Base-by-base conservation (phyloP, 2,113 vertebrate genomes). In the Microcebus murinus region DNA sequence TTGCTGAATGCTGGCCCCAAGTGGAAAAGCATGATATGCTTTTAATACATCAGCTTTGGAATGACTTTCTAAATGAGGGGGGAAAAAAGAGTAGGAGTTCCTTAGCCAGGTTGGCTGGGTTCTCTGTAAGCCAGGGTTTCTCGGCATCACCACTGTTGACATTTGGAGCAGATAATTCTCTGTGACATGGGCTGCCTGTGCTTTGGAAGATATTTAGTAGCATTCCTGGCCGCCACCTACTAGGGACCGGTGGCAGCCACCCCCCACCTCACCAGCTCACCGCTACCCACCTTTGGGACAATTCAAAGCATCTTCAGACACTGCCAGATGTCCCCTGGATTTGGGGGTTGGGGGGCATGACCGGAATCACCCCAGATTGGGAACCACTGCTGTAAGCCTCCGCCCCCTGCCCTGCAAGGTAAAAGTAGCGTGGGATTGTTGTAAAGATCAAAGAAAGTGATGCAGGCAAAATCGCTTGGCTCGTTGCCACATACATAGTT, bases 1-100 rank as follows among this genome's bases (percentile, higher is more conserved):
- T 67, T 68, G 42, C 55, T 83, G 55, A 82, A n/a, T 82, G 50
- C 45, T 96, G 55, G 36, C 48, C 80, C 71, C 50, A 68, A 79
- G 68, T 79, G 39, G 67, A 88, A 93, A 81, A 88, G 6, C 29
- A 71, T 67, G 13, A 80, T 70, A 39, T n/a, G 34, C 23, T 87
- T 36, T 87, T 79, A 85, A 36, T 70, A 93, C 39, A 52, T 34
- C 48, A 81, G 5, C 15, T 93, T 73, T 48, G 13, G 79, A 87
- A 95, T 87, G 15, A 50, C 45, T 88, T 90, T 91, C 34, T 59
- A 95, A 96, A 81, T 70, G 23, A 68, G 36, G 21, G 12, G 12
- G 39, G 39, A 1, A 42, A 42, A 31, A 87, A 68, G 10, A 55
- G 6, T n/a, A 15, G 17, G 68, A 65, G 34, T 80, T 52, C 52